A percentile compares a stretch with the other conserved stretches of the same genome.
These are phyloP conservation scores for Equus quagga DNA, from an alignment of 2,113 vertebrate genomes.

Conservation along the genomic window DNA sequence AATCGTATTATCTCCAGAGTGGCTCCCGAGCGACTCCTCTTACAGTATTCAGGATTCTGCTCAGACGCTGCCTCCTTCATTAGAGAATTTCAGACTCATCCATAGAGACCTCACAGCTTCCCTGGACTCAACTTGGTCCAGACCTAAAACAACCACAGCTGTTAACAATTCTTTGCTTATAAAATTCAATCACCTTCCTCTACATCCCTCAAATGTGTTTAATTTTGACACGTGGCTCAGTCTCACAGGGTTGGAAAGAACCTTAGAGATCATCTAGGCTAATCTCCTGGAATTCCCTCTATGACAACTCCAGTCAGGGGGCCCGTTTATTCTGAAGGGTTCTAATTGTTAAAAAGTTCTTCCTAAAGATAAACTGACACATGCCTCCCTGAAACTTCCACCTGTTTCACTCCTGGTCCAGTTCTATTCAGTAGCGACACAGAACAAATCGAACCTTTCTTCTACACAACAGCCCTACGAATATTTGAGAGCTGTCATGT, in stretches of 20 bases:
- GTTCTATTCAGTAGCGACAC: not conserved
- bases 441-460: constrained; percentile 38
- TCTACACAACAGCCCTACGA: not conserved
- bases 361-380: constrained; percentile 29
- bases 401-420: not conserved
- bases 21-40: not conserved
- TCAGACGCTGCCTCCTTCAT: not conserved
- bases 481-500: not conserved
- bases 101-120: not conserved
- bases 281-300: not conserved
- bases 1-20: not conserved
- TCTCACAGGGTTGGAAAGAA: constrained; percentile 36
- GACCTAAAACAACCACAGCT: not conserved
- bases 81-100: not conserved
- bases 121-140: not conserved
- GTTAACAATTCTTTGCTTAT: not conserved
- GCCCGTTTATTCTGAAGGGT: not conserved
- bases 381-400: not conserved
- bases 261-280: not conserved
- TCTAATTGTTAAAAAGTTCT: not conserved
- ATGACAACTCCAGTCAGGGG: not conserved
- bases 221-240: not conserved
- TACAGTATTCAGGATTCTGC: not conserved
- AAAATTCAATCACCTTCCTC: constrained; percentile 40
- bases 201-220: not conserved